Conservation (phyloP, 2,113 vertebrate genomes). For the Eulemur macaco region DNA sequence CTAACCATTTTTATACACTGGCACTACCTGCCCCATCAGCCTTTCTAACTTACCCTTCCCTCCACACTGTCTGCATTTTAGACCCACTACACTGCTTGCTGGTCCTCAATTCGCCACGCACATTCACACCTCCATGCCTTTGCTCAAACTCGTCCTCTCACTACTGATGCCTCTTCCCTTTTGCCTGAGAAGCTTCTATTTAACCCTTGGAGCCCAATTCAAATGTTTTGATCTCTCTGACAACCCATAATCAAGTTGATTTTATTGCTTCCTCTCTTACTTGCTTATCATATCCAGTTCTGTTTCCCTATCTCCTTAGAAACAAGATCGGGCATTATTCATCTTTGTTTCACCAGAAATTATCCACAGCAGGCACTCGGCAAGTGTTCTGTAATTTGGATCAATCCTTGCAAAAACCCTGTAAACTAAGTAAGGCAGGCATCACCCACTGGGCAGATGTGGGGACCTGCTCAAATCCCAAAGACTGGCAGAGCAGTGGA, state of each 20-base stretch:
- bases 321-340: neutral
- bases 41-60: neutral
- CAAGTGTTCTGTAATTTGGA: neutral
- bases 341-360: neutral
- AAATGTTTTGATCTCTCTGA: neutral
- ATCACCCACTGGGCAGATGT: neutral
- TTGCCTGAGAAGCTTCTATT: neutral
- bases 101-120: neutral
- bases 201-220: neutral
- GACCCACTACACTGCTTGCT: neutral
- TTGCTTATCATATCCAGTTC: neutral
- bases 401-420: neutral
- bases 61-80: neutral
- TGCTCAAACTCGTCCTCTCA: neutral
- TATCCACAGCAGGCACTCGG: neutral
- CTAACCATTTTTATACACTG: neutral
- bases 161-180: neutral
- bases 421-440: neutral
- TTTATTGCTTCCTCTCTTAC: slow-evolving; percentile 2
- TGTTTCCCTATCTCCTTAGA: neutral
- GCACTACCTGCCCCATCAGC: neutral
- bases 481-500: neutral
- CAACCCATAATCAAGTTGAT: neutral
- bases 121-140: neutral
- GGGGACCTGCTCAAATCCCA: neutral